These are phyloP conservation scores for Centrocercus urophasianus DNA, from an alignment of 2,113 vertebrate genomes.

Conservation along the genomic window DNA sequence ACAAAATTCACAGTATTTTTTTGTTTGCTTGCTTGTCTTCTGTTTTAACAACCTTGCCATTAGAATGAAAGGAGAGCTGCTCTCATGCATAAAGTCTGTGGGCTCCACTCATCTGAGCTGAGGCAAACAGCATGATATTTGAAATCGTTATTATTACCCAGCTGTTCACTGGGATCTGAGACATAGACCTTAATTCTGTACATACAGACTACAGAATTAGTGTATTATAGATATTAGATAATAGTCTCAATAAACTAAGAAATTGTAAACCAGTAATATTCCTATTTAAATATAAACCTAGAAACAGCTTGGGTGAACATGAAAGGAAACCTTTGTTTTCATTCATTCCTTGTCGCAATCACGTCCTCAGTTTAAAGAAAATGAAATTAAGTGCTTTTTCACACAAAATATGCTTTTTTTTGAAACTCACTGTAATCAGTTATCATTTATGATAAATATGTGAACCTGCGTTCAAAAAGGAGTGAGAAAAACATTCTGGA, in stretches of 20 bases:
- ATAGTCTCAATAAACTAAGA: not conserved
- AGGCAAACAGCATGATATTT: not conserved
- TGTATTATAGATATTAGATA: too few species aligned
- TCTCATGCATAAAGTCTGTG: not conserved
- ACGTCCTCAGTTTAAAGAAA: not conserved
- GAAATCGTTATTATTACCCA: not conserved
- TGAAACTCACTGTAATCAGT: not conserved
- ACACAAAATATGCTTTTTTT: not conserved
- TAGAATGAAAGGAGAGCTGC: not conserved
- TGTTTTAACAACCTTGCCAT: not conserved
- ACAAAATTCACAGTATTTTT: not conserved
- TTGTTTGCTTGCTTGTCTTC: not conserved
- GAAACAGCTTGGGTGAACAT: not conserved
- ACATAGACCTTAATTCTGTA: not conserved
- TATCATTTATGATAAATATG: not conserved
- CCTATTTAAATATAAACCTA: not conserved
- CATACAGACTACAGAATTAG: not conserved
- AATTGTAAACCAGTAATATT: fast-evolving
- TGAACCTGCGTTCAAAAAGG: not conserved
- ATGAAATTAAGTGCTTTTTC: not conserved
- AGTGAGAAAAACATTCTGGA: not conserved
- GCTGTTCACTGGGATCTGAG: not conserved
- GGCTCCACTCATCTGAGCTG: not conserved
- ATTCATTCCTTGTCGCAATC: not conserved
- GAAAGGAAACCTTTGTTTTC: not conserved